These are phyloP conservation scores for Misgurnus mizolepis DNA, from an alignment of 2,113 vertebrate genomes.

Conservation along the genomic window DNA sequence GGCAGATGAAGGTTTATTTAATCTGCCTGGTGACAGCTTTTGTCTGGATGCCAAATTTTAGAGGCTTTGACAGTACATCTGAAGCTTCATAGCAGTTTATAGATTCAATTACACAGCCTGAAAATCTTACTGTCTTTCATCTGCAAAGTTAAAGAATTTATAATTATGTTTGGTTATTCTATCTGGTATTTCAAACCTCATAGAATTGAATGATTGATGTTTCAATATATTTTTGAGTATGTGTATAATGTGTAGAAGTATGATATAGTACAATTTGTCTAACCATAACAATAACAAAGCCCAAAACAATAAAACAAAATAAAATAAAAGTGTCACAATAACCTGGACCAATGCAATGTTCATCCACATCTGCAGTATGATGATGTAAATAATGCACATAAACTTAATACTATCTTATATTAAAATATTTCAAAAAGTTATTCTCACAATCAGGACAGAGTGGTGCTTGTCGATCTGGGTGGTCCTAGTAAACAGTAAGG, in stretches of 20 bases:
- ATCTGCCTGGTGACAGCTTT: conserved; percentile 20
- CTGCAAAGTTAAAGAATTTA: no score
- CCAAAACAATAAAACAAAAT: not conserved
- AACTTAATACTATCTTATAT: not conserved
- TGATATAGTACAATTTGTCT: no score
- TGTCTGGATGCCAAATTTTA: conserved; percentile 14
- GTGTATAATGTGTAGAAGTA: no score
- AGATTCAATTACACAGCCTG: conserved; percentile 1
- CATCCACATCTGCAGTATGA: no score
- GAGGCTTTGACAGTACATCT: conserved; percentile 7
- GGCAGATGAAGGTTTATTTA: not conserved
- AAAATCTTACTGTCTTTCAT: not conserved
- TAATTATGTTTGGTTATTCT: no score
- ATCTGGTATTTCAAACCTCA: no score
- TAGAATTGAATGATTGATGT: no score
- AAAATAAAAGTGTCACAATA: no score
- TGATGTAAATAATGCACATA: not conserved
- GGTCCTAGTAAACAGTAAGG: conserved; percentile 49
- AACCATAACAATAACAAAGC: not conserved
- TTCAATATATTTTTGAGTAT: no score
- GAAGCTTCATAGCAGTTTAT: conserved; percentile 34
- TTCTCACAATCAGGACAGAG: conserved; percentile 3
- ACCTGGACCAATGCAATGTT: no score
- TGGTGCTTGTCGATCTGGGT: conserved; percentile 37
- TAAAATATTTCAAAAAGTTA: not conserved